Evolutionary conservation across 2,888 invertebrate genomes (phyloP).

Genomic region (Leucozona laternaria): DNA sequence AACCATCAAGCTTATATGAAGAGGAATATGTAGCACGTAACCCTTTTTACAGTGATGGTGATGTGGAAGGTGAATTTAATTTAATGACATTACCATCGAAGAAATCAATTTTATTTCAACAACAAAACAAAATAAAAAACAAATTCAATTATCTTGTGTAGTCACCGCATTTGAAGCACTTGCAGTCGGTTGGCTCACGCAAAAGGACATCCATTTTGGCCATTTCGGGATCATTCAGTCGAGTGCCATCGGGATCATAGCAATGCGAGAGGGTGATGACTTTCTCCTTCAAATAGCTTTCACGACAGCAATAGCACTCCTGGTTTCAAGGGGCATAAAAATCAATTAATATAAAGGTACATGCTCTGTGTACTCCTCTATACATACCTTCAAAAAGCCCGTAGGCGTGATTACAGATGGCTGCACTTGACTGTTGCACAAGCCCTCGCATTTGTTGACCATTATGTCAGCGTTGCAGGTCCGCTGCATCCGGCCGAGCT

Average conservation of each 20-base stretch:
- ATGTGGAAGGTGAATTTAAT: conserved; percentile 46
- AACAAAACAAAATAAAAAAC: not conserved
- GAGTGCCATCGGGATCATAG: conserved; percentile 93
- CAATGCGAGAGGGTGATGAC: conserved; percentile 92
- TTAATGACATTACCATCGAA: conserved; percentile 55
- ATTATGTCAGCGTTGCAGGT: conserved; percentile 95
- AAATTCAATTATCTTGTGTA: conserved; percentile 87
- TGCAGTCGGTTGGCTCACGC: conserved; percentile 94
- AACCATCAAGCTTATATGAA: not conserved
- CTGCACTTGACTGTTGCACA: conserved; percentile 95
- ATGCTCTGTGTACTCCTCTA: too few relatives aligned
- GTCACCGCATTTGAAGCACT: conserved; percentile 95
- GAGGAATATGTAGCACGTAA: not conserved
- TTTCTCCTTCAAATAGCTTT: conserved; percentile 92
- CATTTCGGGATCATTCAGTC: conserved; percentile 88
- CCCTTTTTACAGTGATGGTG: not conserved
- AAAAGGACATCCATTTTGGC: conserved; percentile 92
- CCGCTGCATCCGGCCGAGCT: conserved; percentile 91
- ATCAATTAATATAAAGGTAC: not conserved
- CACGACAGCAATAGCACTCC: conserved; percentile 97
- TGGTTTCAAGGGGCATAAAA: conserved; percentile 56
- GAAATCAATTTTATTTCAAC: conserved; percentile 65
- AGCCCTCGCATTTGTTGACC: conserved; percentile 97
- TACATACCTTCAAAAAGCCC: conserved; percentile 90
- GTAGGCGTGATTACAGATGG: conserved; percentile 95